Conservation (phyloP, 2,888 invertebrate genomes). For the Cryptocephalus primarius region DNA sequence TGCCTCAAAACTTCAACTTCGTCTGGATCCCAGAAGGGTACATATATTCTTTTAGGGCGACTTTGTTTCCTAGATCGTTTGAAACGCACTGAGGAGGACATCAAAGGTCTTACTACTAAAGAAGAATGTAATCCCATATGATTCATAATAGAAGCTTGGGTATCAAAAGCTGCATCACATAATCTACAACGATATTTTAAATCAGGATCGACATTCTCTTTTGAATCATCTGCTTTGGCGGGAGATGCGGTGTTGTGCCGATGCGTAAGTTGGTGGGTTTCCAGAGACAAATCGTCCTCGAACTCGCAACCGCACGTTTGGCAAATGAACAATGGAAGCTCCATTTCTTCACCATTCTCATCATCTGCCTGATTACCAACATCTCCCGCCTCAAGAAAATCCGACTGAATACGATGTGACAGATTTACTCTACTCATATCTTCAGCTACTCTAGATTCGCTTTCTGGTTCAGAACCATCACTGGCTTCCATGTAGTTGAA, state of each 20-base stretch:
- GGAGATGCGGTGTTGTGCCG: conserved; percentile 39
- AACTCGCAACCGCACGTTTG: conserved; percentile 45
- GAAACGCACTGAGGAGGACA: conserved; percentile 22
- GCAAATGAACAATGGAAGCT: conserved; percentile 41
- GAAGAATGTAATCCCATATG: conserved; percentile 41
- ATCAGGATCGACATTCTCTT: conserved; percentile 35
- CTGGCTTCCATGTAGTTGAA: conserved; percentile 66
- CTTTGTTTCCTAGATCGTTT: conserved; percentile 39
- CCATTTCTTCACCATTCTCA: conserved; percentile 33
- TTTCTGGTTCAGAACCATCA: conserved; percentile 54
- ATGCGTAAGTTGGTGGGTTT: conserved; percentile 39
- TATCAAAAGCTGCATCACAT: conserved; percentile 37
- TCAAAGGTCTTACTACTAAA: conserved; percentile 23
- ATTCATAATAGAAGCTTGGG: conserved; percentile 37
- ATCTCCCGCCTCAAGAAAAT: conserved; percentile 56
- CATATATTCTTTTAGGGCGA: conserved; percentile 38
- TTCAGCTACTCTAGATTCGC: conserved; percentile 35
- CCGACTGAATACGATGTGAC: conserved; percentile 38
- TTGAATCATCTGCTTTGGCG: conserved; percentile 36
- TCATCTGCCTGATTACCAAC: conserved; percentile 35
- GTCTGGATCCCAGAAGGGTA: conserved; percentile 31
- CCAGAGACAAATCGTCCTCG: conserved; percentile 40
- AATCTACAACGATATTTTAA: conserved; percentile 38
- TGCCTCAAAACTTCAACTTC: conserved; percentile 27
- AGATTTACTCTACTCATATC: conserved; percentile 31